Conservation (phyloP, 23 tunicate species). For the Ascidia mentula region DNA sequence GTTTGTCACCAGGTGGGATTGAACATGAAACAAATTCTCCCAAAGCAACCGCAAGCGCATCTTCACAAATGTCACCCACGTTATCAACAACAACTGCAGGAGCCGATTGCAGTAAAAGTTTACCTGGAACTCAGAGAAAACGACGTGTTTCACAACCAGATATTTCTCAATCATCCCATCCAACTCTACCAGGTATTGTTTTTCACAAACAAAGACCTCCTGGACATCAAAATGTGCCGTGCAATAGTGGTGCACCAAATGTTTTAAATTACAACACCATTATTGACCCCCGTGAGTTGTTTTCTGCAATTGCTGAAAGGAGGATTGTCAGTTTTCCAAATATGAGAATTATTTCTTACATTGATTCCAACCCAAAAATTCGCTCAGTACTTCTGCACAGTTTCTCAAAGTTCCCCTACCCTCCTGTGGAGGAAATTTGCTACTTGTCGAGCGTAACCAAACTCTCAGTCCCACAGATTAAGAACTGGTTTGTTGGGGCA, state of each 20-base stretch:
- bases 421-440: slow-evolving; percentile 31
- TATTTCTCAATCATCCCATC: too few species aligned
- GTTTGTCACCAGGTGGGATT: neutral
- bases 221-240: neutral
- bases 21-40: neutral
- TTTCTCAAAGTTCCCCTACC: slow-evolving; percentile 63
- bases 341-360: neutral
- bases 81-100: neutral
- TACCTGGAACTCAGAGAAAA: too few species aligned
- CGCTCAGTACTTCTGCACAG: slow-evolving; percentile 21
- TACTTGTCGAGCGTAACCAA: slow-evolving; percentile 22
- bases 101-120: neutral
- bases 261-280: neutral
- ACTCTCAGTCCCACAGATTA: slow-evolving; percentile 25
- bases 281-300: neutral
- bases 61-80: neutral
- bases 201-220: too few species aligned
- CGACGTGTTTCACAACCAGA: neutral
- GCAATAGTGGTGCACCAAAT: neutral
- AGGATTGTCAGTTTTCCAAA: slow-evolving; percentile 4
- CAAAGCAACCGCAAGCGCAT: neutral
- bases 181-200: neutral
- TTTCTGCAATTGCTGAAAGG: neutral
- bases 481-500: slow-evolving; percentile 58
- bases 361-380: slow-evolving; percentile 1